Percentiles rank a stretch among this genome's conserved stretches.
These are phyloP conservation scores for Aldrovandia affinis DNA, from an alignment of 2,797 vertebrate genomes.

Conservation along the genomic window DNA sequence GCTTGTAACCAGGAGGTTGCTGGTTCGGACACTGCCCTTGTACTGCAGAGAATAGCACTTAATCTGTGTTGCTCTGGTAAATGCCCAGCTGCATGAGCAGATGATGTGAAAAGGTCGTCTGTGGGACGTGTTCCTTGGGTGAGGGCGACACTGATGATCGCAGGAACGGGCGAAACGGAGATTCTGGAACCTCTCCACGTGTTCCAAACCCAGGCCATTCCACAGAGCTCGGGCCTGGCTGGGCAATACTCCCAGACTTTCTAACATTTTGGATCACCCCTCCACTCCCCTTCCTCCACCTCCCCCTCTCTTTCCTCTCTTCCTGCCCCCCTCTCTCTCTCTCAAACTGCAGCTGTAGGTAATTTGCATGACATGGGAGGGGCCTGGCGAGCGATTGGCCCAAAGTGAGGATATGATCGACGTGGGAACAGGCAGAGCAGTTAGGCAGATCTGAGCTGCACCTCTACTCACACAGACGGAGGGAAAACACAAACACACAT, in stretches of 20 bases:
- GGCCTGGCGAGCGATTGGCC: conserved; percentile 26
- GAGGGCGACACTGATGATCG: not conserved
- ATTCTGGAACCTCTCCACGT: not conserved
- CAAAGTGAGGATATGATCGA: conserved; percentile 24
- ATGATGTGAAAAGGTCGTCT: not conserved
- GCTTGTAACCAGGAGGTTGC: too few species aligned
- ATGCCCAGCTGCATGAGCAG: not conserved
- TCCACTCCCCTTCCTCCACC: not conserved
- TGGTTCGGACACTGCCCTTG: too few species aligned
- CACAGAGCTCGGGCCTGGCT: not conserved
- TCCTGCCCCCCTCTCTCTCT: conserved; percentile 6
- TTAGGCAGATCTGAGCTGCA: conserved; percentile 16
- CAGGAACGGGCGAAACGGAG: not conserved
- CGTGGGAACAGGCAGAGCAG: conserved; percentile 20
- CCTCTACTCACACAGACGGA: not conserved
- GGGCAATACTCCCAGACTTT: not conserved
- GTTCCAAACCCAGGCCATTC: not conserved
- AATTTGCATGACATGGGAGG: conserved; percentile 43
- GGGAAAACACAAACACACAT: not conserved
- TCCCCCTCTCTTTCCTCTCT: conserved; percentile 2
- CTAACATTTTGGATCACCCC: not conserved
- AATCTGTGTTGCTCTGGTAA: not conserved
- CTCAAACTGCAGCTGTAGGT: conserved; percentile 41
- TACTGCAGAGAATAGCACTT: not conserved
- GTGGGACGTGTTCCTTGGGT: not conserved